phyloP scores from a whole-genome alignment of 2,113 vertebrate species.

The Colossoma macropomum region DNA sequence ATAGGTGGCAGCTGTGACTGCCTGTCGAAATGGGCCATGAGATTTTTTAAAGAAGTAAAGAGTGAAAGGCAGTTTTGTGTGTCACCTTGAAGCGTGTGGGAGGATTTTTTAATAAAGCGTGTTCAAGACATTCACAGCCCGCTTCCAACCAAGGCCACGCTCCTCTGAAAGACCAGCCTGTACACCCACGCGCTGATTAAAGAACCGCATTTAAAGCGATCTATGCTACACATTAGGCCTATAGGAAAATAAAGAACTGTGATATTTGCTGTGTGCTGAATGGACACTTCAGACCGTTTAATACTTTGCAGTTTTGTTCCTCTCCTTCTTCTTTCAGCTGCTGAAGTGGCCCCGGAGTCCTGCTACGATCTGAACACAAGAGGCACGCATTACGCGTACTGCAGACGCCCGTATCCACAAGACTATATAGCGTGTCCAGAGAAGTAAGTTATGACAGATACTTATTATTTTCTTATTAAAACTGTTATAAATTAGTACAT shows the following conservation, averaged over 20 bases:
- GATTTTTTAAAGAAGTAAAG: too few relatives aligned
- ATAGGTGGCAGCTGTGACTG: too few relatives aligned
- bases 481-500: background rate
- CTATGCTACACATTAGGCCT: background rate
- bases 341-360: slow-evolving; percentile 1
- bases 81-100: background rate
- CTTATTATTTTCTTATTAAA: background rate
- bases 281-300: background rate
- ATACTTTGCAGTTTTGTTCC: background rate
- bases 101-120: background rate
- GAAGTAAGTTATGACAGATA: background rate
- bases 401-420: background rate
- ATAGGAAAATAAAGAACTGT: background rate
- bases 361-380: slow-evolving; percentile 35
- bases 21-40: too few relatives aligned
- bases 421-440: slow-evolving; percentile 23
- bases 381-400: slow-evolving; percentile 30
- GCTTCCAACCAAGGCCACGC: background rate
- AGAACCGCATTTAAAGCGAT: background rate
- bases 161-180: background rate
- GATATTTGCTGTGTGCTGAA: background rate
- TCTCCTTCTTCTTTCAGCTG: slow-evolving; percentile 1
- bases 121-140: background rate
- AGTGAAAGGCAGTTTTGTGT: background rate
- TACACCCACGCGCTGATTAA: background rate